phyloP scores from a whole-genome alignment of 2,113 vertebrate species.

The Grammatotria lemairii region DNA sequence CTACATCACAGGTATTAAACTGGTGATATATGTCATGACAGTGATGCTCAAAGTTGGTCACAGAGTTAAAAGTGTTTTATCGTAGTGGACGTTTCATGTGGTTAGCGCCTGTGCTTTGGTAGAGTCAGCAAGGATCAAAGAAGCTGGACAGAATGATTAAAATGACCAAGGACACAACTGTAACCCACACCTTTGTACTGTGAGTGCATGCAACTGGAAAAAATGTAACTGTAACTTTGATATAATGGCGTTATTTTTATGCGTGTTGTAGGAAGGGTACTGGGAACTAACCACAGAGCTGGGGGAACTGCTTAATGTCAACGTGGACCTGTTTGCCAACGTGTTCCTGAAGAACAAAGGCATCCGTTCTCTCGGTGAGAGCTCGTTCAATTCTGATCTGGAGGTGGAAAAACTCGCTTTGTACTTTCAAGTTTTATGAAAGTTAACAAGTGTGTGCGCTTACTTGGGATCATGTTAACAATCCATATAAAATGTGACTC shows the following conservation, averaged over 20 bases:
- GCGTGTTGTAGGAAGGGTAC: slow-evolving; percentile 74
- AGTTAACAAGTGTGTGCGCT: neutral
- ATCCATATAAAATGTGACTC: neutral
- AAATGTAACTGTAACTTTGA: neutral
- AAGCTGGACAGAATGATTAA: neutral
- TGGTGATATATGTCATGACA: neutral
- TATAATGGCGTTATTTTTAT: neutral
- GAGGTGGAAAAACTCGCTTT: neutral
- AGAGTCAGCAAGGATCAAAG: neutral
- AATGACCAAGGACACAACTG: neutral
- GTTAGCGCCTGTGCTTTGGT: neutral
- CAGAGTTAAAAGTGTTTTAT: neutral
- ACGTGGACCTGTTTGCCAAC: slow-evolving; percentile 67
- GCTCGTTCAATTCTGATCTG: neutral
- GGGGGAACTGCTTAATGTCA: slow-evolving; percentile 62
- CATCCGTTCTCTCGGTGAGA: slow-evolving; percentile 76
- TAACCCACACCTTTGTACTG: neutral
- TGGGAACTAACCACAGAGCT: slow-evolving; percentile 76
- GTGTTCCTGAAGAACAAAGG: slow-evolving; percentile 76
- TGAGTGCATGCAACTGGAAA: neutral
- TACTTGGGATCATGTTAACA: neutral
- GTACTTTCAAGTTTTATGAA: neutral
- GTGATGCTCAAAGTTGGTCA: neutral
- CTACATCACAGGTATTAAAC: neutral
- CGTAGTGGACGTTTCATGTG: neutral